Base-by-base conservation (phyloP, 2,888 invertebrate species). In the Ophion slaviceki region DNA sequence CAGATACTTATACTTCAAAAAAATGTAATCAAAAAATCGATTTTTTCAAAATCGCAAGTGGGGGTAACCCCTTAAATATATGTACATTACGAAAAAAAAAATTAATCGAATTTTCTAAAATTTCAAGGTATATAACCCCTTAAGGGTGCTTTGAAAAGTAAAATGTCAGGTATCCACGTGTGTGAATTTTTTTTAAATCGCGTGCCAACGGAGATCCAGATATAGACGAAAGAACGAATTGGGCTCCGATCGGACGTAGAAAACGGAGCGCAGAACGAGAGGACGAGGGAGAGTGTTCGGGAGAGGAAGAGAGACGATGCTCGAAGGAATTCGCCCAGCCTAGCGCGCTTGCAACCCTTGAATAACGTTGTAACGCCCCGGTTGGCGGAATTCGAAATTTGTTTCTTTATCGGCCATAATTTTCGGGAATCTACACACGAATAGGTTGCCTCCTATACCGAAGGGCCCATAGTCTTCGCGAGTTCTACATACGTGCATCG, bases 401-500 rank as follows among this genome's bases (percentile, higher is more conserved):
- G 93, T 93, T 92, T 92, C 93, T 93, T 93, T 92, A 93, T 93
- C 93, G 93, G 91, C 91, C 91, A 93, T 93, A 93, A 93, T 93
- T 93, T 93, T 92, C 88, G 89, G 87, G 91, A 90, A 92, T 92
- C 93, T 91, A 92, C 92, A 90, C 92, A 90, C 91, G 91, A 92
- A 92, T 92, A 92, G 92, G 89, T 92, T 87, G 86, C 61, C 61
- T 45, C 28, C 75, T 85, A 80, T 70, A 66, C 71, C 67, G 68
- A 79, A 84, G 64, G 62, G n/a, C n/a, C 53, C 20, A 61, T 10
- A 61, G 68, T 70, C 64, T 64, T 80, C 79, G 11, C 28, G 68
- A 68, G 45, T 6, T 78, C 59, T 70, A 17, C 78, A 78, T 78
- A 78, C 78, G 68, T 70, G 78, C 68, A 68, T 36, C 64, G 6